Base-by-base conservation (phyloP, 2,797 vertebrate genomes). In the Spondyliosoma cantharus region DNA sequence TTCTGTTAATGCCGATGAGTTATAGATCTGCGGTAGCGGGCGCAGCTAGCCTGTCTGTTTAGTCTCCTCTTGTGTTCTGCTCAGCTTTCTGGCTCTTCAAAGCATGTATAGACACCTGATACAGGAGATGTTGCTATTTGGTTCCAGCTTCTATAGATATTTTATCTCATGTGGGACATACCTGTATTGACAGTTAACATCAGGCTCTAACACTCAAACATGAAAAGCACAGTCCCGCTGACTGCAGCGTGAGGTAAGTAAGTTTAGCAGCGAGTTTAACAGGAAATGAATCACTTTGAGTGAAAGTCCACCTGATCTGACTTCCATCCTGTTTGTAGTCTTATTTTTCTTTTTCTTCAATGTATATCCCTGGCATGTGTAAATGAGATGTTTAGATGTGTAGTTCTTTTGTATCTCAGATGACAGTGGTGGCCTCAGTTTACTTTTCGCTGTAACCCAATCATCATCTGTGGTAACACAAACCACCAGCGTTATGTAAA, bases 401-500 rank as follows among this genome's bases (percentile, higher is more conserved):
- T 52, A 5, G 27, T 37, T 74, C 19, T 60, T 72, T 69, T 81
- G 64, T 78, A 15, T 80, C 50, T 69, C 61, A 37, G 20, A 42
- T 87, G 59, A 70, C 80, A 62, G 19, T 9, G 54, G 29, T 25
- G 75, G 78, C 74, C 19, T 76, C 58, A 13, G 7, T 45, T 52
- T 48, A 25, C 27, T 43, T 73, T 78, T 29, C 79, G 73, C 48
- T 87, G 88, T 81, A 87, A 90, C 54, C n/a, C 42, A 78, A 76
- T 76, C 69, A 15, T 62, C 63, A 58, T 72, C 12, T 59, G 58
- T 49, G 49, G 85, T 71, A 78, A 91, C 49, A 49, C 73, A 84
- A 89, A 71, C 76, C 79, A 68, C 22, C 11, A n/a, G 70, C 64
- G 72, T 78, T 70, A 57, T 87, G 78, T 88, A 86, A 91, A 90